Base-by-base conservation (phyloP, 2,113 vertebrate genomes). In the Arothron firmamentum region DNA sequence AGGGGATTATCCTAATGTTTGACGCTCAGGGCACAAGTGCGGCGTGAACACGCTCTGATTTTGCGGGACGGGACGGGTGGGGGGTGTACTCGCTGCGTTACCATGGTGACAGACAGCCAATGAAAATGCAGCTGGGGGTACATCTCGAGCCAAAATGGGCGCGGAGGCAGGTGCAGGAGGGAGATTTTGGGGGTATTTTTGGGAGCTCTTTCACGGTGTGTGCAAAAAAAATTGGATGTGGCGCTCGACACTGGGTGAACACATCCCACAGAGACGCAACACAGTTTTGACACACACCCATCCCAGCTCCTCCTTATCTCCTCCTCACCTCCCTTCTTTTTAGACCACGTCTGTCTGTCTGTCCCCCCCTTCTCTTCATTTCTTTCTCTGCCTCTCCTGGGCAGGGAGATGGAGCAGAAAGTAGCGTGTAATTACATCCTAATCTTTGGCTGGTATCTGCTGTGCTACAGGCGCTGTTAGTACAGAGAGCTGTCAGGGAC, bases 401-500 rank as follows among this genome's bases (percentile, higher is more conserved):
- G 83, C 76, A 77, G 78, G 84, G 77, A 81, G 83, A 84, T 74
- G 87, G 83, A 79, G 82, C 79, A 83, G 79, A 88, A 88, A 87
- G 82, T 86, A 85, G 85, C 85, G 83, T 88, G 87, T 86, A 88
- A 88, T 88, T 85, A 88, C 83, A 86, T 87, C 82, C 80, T 86
- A 88, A 88, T 88, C 87, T 88, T 78, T 69, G 75, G 77, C 77
- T 72, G 77, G 67, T 88, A 88, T 88, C 87, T 83, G 55, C 66
- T 80, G 72, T 63, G 81, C 82, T 78, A 84, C 81, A 77, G 81
- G 81, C 70, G 61, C 77, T 78, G 76, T 70, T 72, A 47, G 75
- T 72, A 66, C 77, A 73, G 74, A 67, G 75, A 72, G 65, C 77
- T 75, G 79, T 69, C 75, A 67, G 75, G 42, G 43, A 71, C 67